These are phyloP conservation scores for Zosterops borbonicus DNA, from an alignment of 2,113 vertebrate genomes.

Conservation along the genomic window DNA sequence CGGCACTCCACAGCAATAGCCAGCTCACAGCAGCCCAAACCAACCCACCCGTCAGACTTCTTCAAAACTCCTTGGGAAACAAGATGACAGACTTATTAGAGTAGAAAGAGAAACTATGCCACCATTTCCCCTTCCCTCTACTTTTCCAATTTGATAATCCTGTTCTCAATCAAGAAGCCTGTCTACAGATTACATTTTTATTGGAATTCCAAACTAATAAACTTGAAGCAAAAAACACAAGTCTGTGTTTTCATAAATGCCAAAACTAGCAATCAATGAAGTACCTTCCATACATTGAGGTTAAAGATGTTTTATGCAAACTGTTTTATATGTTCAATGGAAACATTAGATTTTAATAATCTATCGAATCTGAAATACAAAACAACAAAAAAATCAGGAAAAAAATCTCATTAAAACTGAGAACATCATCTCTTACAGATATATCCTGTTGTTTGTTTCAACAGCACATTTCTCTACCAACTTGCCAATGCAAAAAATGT, in stretches of 20 bases:
- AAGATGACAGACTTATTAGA: constrained; percentile 30
- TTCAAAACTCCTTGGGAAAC: constrained; percentile 85
- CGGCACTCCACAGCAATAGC: constrained; percentile 93
- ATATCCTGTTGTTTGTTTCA: not conserved
- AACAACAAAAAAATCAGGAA: not conserved
- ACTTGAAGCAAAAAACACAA: not conserved
- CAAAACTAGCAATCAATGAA: not conserved
- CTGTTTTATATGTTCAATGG: not conserved
- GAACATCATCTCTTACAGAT: not conserved
- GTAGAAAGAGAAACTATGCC: not conserved
- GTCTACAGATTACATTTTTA: not conserved
- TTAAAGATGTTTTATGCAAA: not conserved
- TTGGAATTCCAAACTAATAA: not conserved
- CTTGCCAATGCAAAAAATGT: not conserved
- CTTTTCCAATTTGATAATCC: not conserved
- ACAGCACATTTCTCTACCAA: not conserved
- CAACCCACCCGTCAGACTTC: constrained; percentile 96
- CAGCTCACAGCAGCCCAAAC: constrained; percentile 95
- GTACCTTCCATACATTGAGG: not conserved
- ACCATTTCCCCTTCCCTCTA: not conserved
- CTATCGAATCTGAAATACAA: not conserved
- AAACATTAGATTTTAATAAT: not conserved
- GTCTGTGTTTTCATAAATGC: not conserved
- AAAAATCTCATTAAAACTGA: not conserved
- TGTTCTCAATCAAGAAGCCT: not conserved